Conservation (phyloP, 2,888 invertebrate genomes). For the Clitarchus hookeri region DNA sequence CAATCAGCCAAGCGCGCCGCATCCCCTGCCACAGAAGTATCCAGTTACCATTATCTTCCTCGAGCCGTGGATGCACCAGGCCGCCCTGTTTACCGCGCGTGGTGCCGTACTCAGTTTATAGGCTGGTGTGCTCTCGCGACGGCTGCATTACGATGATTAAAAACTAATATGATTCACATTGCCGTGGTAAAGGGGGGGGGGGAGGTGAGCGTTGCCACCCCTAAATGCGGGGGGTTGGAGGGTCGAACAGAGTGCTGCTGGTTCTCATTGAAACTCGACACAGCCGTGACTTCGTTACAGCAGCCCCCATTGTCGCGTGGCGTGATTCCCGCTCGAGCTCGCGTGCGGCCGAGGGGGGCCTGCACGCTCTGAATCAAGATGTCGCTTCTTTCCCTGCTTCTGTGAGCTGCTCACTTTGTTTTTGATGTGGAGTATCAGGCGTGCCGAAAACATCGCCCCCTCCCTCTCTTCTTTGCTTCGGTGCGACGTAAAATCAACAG, state of each 20-base stretch:
- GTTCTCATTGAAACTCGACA: constrained; percentile 30
- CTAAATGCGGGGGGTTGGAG: constrained; percentile 18
- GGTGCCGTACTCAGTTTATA: not conserved
- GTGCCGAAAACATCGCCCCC: constrained; percentile 27
- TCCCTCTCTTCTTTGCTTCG: constrained; percentile 16
- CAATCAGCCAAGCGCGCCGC: too few species aligned
- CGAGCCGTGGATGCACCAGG: not conserved
- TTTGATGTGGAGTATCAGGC: constrained; percentile 30
- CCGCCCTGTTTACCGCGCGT: not conserved
- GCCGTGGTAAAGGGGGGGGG: constrained; percentile 18
- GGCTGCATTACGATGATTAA: constrained; percentile 32
- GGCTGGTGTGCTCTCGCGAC: not conserved
- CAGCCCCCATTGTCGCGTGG: constrained; percentile 10
- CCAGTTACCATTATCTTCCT: not conserved
- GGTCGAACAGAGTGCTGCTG: constrained; percentile 6
- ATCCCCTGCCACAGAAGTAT: not conserved
- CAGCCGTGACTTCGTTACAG: not conserved
- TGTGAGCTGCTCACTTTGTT: constrained; percentile 25
- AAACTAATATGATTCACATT: constrained; percentile 34
- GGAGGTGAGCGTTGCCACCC: not conserved
- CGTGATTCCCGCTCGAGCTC: constrained; percentile 24
- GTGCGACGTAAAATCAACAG: not conserved
- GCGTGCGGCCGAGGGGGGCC: not conserved
- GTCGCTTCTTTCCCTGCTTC: not conserved
- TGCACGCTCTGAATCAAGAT: constrained; percentile 20